phyloP scores from a whole-genome alignment of 2,797 vertebrate species.

The Cebuella pygmaea region DNA sequence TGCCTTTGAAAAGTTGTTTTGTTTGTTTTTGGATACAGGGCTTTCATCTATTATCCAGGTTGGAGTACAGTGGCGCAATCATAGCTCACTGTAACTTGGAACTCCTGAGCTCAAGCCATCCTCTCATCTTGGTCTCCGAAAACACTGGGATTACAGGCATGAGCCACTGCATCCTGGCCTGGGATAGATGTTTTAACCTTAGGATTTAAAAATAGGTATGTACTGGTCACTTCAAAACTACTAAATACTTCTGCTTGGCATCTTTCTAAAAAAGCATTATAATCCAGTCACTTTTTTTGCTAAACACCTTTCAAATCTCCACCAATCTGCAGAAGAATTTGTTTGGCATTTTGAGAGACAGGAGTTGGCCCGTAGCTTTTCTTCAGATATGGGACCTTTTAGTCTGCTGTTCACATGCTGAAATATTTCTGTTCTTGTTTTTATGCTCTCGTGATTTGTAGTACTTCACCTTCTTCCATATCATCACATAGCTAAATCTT shows the following conservation, averaged over 20 bases:
- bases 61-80: not conserved
- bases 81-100: not conserved
- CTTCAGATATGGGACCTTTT: not conserved
- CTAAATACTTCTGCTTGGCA: not conserved
- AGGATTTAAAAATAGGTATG: not conserved
- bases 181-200: not conserved
- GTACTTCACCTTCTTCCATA: not conserved
- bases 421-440: not conserved
- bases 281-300: not conserved
- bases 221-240: not conserved
- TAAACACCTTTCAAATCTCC: not conserved
- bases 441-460: not conserved
- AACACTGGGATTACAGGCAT: not conserved
- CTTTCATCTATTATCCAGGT: not conserved
- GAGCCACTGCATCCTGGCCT: not conserved
- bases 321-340: not conserved
- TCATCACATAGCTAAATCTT: not conserved
- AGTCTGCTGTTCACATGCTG: not conserved
- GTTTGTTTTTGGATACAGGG: not conserved
- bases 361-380: not conserved
- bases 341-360: not conserved
- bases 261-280: not conserved
- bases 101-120: not conserved
- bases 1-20: not conserved
- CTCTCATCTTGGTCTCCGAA: not conserved